Evolutionary conservation across 64 coral and sea anemone genomes (phyloP), one percentile per base, ranked within the genome.

Genomic region (Montipora foliosa): DNA sequence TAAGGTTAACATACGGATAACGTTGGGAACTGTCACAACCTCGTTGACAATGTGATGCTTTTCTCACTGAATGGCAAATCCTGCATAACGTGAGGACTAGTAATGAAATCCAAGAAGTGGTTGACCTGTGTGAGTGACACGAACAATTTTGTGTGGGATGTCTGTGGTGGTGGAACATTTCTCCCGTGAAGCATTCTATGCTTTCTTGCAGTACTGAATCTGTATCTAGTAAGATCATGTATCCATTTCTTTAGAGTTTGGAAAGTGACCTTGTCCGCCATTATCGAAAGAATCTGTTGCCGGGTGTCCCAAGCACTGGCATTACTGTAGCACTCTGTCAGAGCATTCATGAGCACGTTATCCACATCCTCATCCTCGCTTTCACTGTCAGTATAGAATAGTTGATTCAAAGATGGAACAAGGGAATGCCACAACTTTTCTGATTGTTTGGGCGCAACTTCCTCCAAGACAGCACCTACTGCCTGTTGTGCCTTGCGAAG

Each of bases 401-500:
- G 68, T 74, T 87, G 60, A 59, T 79, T 76, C 71, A 79, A 80
- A 4, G 69, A 93, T 52, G 76, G 49, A 48, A 90, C 79, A 58
- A 96, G 73, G 17, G 88, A 49, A 47, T 90, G 48, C 91, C 95
- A 94, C 46, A 96, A 75, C 19, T 77, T 4, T 1, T 25, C 49
- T 62, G 59, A 2, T 73, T 94, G 91, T 49, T 75, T 58, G 71
- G 95, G 95, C 44, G 87, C 91, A 25, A 96, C 90, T 79, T 93
- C 91, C 8, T 96, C 75, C 55, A 96, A 81, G 19, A 93, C 95
- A 22, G 91, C 95, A 6, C 50, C 69, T 49, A 96, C 81, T 80
- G 87, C 95, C 89, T 96, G 87, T 78, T 68, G n/a, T 44, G 87
- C 81, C 24, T 96, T 96, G 13, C 95, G 92, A n/a, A 90, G 14